Conservation (phyloP, 2,888 invertebrate genomes). For the Acanthosepion esculentum region DNA sequence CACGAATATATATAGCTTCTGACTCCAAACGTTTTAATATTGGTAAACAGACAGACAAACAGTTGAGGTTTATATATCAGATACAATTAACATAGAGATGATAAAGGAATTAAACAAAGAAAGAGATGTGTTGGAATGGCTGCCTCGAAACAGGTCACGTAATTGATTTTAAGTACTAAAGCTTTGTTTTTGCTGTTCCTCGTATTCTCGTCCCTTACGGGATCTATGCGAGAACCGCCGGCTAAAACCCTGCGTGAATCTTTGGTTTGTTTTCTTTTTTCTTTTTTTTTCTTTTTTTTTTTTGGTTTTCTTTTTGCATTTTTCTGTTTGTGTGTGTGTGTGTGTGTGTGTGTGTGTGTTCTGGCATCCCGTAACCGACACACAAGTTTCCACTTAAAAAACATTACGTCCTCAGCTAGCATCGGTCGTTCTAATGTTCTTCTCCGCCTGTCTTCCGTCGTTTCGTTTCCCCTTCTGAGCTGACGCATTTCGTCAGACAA, state of each 20-base stretch:
- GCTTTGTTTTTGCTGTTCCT: constrained; percentile 2
- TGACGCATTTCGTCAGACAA: no score
- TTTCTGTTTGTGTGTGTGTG: background rate
- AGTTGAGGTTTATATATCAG: no score
- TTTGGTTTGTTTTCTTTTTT: background rate
- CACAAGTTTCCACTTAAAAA: constrained; percentile 21
- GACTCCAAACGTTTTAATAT: no score
- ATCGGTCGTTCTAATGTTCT: background rate
- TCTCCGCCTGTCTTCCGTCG: background rate
- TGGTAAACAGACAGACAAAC: no score
- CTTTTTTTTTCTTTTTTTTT: background rate
- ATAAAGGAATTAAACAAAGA: background rate
- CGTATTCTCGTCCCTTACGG: background rate
- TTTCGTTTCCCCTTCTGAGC: no score
- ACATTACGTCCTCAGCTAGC: background rate
- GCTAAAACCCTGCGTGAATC: constrained; percentile 8
- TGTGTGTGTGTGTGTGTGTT: background rate
- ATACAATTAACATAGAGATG: no score
- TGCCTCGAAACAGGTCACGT: background rate
- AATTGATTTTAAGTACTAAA: background rate
- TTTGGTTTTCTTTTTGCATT: background rate
- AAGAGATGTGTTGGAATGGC: background rate
- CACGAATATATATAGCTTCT: no score
- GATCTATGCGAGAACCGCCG: constrained; percentile 16
- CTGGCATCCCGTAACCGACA: background rate